Conservation (phyloP, 2,888 invertebrate genomes). For the Neria commutata region DNA sequence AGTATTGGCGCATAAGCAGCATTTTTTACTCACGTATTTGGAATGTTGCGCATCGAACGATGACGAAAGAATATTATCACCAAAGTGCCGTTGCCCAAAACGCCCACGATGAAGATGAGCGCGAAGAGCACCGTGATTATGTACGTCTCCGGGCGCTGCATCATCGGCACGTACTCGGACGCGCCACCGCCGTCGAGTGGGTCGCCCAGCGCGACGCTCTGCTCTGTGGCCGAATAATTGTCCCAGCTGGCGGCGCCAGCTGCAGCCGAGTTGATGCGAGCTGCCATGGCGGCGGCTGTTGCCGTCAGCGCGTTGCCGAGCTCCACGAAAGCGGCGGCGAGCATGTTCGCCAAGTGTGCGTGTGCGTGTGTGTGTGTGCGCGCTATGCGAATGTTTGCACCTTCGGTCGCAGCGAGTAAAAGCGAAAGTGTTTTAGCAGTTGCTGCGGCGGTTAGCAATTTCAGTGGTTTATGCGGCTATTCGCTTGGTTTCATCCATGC, state of each 20-base stretch:
- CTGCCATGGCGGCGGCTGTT: not conserved
- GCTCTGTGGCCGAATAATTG: slow-evolving; percentile 11
- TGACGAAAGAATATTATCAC: slow-evolving; percentile 84
- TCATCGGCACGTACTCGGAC: slow-evolving; percentile 67
- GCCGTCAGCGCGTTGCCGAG: slow-evolving; percentile 24
- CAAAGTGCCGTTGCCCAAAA: slow-evolving; percentile 87
- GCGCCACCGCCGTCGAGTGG: slow-evolving; percentile 26
- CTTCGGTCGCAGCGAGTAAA: too few relatives aligned
- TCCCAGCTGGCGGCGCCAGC: slow-evolving; percentile 8
- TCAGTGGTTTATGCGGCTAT: too few relatives aligned
- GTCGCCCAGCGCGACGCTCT: not conserved
- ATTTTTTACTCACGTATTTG: slow-evolving; percentile 85
- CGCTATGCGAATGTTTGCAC: too few relatives aligned
- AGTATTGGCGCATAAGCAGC: too few relatives aligned
- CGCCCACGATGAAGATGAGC: slow-evolving; percentile 85
- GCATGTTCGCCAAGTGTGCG: slow-evolving; percentile 18
- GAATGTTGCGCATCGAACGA: slow-evolving; percentile 87
- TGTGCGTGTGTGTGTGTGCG: too few relatives aligned
- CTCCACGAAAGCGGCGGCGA: slow-evolving; percentile 23
- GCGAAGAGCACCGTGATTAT: slow-evolving; percentile 86
- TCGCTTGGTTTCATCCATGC: too few relatives aligned
- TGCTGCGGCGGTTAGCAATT: too few relatives aligned
- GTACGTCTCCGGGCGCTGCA: slow-evolving; percentile 80
- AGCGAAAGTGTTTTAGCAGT: too few relatives aligned
- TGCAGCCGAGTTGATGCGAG: not conserved